A percentile compares a stretch with the other conserved stretches of the same genome.
phyloP scores from a whole-genome alignment of 1,140 invertebrate species.

The Tribolium madens region DNA sequence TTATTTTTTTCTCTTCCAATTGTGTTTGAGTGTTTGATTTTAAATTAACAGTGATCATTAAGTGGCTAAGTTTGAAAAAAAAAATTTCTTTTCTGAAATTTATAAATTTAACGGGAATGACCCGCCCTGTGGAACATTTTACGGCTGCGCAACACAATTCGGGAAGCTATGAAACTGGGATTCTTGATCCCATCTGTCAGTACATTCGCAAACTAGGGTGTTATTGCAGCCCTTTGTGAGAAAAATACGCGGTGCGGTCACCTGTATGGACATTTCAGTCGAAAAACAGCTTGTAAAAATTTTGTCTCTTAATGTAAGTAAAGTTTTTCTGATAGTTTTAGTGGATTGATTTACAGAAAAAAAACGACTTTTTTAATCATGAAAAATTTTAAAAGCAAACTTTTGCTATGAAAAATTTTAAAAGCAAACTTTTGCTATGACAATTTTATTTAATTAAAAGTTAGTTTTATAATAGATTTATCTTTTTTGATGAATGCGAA shows the following conservation, averaged over 20 bases:
- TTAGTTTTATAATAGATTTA: background rate
- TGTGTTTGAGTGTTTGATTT: background rate
- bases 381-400: background rate
- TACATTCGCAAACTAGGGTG: slow-evolving; percentile 36
- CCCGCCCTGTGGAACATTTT: slow-evolving; percentile 26
- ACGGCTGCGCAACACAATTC: slow-evolving; percentile 36
- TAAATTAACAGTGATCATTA: background rate
- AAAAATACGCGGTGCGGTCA: slow-evolving; percentile 5
- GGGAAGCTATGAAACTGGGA: slow-evolving; percentile 41
- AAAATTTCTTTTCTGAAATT: slow-evolving; percentile 16
- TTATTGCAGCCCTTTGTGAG: background rate
- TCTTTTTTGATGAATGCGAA: background rate
- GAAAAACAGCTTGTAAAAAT: background rate
- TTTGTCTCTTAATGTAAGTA: too few species aligned
- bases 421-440: background rate
- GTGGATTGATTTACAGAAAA: background rate
- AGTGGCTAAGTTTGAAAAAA: background rate
- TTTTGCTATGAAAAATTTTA: background rate
- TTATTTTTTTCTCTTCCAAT: background rate
- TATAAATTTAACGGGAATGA: slow-evolving; percentile 42
- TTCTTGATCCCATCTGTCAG: slow-evolving; percentile 39
- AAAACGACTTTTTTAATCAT: background rate
- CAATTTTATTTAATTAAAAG: slow-evolving; percentile 7
- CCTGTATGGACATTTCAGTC: background rate
- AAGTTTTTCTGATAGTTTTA: too few species aligned